Base-by-base conservation (phyloP, 2,888 invertebrate species). In the Volucella bombylans region DNA sequence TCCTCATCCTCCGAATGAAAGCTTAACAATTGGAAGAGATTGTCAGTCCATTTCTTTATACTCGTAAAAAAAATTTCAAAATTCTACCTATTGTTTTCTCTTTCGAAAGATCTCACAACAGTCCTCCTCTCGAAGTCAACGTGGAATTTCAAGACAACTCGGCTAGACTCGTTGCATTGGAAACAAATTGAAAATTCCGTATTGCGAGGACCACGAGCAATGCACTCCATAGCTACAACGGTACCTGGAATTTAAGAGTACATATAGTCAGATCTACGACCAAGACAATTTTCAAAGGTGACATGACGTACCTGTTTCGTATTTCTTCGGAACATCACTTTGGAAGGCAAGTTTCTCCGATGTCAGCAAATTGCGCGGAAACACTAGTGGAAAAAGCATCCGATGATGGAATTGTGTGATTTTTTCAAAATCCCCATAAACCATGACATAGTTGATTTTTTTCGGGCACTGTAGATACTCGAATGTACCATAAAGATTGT, bases 391-490 rank as follows among this genome's bases (percentile, higher is more conserved):
- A 78, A 91, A 92, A 18, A 92, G 85, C 89, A 90, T 91, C 41
- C 92, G 89, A 82, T 91, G 91, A 87, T 91, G 92, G 78, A 92
- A 91, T 85, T 91, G 91, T 2, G 90, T 90, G 49, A 91, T 90
- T 87, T 90, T 91, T 77, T 92, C 91, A 80, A 91, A 91, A 69
- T 91, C 91, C 0, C 91, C 91, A 74, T 90, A 90, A 41, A 89
- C 86, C 69, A 90, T 88, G 52, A 90, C 89, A 65, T 89, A 91
- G 73, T 90, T 91, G 54, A 92, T 91, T 78, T 89, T 89, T 87
- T 91, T 91, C 11, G 92, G 92, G 74, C 90, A 90, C 82, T 90
- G 90, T 10, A 90, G 61, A 50, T 90, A 91, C 71, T 91, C 91
- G 69, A 91, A 91, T 38, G 91, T 89, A 0, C 91, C 91, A 78